Evolutionary conservation across 1,140 invertebrate species (phyloP), one percentile per base, ranked within the genome.

Genomic region (Watersipora subatra): DNA sequence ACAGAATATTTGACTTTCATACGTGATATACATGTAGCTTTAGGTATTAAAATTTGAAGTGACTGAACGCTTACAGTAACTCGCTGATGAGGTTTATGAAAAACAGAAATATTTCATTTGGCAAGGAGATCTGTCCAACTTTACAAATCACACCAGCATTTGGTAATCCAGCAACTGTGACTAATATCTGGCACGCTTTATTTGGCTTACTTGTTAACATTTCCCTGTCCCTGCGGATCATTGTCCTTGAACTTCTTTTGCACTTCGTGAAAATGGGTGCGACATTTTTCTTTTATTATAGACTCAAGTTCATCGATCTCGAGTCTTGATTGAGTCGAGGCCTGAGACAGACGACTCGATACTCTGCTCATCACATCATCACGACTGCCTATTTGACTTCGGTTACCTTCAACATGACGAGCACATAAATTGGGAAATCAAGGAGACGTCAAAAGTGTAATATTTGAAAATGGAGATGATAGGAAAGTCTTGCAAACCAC

Each of bases 191-290:
- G n/a, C n/a, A n/a, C n/a, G n/a, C n/a, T n/a, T n/a, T n/a, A n/a
- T n/a, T n/a, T n/a, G n/a, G 7, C 65, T 59, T 72, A 79, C 77
- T 73, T 74, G n/a, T 75, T 73, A 3, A 80, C 77, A 63, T 78
- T 77, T 30, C 78, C 78, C 69, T 75, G 76, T 19, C 73, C 72
- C 64, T 80, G 78, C 22, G 76, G 78, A 61, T 80, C 79, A 46
- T 78, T 79, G 66, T 78, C 74, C 57, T 73, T 75, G 67, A 80
- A 80, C 46, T 72, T 71, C 63, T 77, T 79, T 62, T 72, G 72
- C 24, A 80, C 68, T 66, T 80, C 77, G 64, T 71, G 75, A 64
- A 71, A 78, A 56, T 72, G 74, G 28, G 67, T 72, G 61, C 72
- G 72, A 19, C 76, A 64, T 68, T 76, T 80, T 57, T 77, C 73